Evolutionary conservation across 1,140 invertebrate genomes (phyloP).

Genomic region (Aphelinus atriplicis): DNA sequence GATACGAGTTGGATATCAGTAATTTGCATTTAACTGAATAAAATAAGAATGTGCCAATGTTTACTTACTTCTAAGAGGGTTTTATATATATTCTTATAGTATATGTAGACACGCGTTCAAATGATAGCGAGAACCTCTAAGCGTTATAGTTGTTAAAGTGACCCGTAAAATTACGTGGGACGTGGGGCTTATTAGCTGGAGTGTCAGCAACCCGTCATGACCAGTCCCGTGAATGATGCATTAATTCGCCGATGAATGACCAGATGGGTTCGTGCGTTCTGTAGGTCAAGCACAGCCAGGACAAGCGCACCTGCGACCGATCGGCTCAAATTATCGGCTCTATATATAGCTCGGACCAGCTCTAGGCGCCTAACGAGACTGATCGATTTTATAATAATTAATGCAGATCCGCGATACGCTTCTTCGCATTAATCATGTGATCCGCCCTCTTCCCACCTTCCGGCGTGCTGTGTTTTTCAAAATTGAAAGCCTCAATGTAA

Average conservation of each 20-base stretch:
- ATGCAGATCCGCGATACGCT: neutral
- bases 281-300: slow-evolving; percentile 17
- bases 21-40: too few relatives aligned
- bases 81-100: too few relatives aligned
- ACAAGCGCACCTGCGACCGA: slow-evolving; percentile 21
- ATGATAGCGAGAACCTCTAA: neutral
- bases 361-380: neutral
- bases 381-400: slow-evolving; percentile 14
- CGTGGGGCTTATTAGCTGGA: slow-evolving; percentile 22
- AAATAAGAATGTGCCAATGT: too few relatives aligned
- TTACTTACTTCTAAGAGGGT: too few relatives aligned
- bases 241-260: slow-evolving; percentile 27
- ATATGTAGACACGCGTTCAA: too few relatives aligned
- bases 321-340: slow-evolving; percentile 20
- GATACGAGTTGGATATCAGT: too few relatives aligned
- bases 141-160: slow-evolving; percentile 1
- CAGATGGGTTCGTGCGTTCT: neutral
- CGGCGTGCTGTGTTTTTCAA: too few relatives aligned
- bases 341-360: neutral
- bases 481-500: too few relatives aligned
- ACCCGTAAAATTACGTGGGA: slow-evolving; percentile 6
- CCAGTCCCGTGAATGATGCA: slow-evolving; percentile 32
- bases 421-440: too few relatives aligned
- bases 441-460: too few relatives aligned
- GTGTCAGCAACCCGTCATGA: slow-evolving; percentile 27